These are phyloP conservation scores for Calycopis cecrops DNA, from an alignment of 1,140 invertebrate genomes.

Conservation along the genomic window DNA sequence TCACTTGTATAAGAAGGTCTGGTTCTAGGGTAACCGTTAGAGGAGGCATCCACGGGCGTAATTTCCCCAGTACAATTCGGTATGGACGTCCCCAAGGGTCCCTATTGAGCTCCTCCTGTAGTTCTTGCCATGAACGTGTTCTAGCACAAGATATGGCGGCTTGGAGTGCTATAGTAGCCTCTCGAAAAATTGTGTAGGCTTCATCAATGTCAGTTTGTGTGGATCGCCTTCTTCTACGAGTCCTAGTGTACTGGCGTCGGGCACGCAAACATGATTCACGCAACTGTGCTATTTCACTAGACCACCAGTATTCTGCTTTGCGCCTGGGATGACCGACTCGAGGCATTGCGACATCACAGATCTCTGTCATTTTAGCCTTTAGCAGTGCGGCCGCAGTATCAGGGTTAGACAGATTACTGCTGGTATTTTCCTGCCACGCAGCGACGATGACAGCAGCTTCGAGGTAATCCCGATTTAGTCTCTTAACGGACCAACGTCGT, in stretches of 20 bases:
- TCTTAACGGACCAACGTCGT: background rate
- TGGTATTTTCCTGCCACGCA: background rate
- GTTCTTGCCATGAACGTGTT: slow-evolving; percentile 9
- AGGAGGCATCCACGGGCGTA: too few species aligned
- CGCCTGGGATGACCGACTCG: background rate
- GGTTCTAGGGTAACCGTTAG: too few species aligned
- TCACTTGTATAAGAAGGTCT: too few species aligned
- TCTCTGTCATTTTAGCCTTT: background rate
- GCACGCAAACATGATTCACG: too few species aligned
- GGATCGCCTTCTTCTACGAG: too few species aligned
- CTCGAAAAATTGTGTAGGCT: slow-evolving; percentile 9
- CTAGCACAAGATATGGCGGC: too few species aligned
- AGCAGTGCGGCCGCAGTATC: background rate
- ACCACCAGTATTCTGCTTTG: slow-evolving; percentile 1
- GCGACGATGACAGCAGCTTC: too few species aligned
- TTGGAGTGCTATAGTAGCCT: slow-evolving; percentile 14
- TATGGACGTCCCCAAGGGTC: too few species aligned
- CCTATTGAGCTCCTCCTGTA: slow-evolving; percentile 9
- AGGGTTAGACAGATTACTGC: background rate
- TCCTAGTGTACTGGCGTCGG: too few species aligned
- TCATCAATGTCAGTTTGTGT: background rate
- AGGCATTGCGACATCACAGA: background rate
- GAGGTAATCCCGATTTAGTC: background rate
- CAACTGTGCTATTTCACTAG: too few species aligned
- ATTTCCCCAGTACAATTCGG: too few species aligned